Evolutionary conservation across 2,113 vertebrate genomes (phyloP), one percentile per base, ranked within the genome.

Genomic region (Ceuthmochares aereus): DNA sequence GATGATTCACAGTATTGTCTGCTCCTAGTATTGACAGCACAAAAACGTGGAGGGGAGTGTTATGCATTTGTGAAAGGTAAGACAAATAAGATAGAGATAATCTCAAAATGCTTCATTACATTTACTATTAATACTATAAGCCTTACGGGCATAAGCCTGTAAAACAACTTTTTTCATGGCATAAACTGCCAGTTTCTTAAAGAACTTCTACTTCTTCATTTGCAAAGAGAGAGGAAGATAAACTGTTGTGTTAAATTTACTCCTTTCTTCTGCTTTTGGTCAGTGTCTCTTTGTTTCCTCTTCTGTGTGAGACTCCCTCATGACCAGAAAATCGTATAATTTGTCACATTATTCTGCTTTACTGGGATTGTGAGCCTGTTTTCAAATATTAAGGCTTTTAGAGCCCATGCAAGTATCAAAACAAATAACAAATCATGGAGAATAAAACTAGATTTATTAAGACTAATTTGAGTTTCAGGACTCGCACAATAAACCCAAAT

Each of bases 351-450:
- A 40, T 85, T 91, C 84, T 76, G 9, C 72, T 90, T 94, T 88
- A 36, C 29, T 74, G 63, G 79, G 34, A 37, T 25, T 76, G 36
- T 54, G 34, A 34, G 51, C 7, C 5, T 34, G 20, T 62, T 91
- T 93, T 72, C 69, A 94, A 93, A 83, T 55, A 90, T 63, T 75
- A 72, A 82, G 43, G 17, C 40, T 79, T 89, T 90, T 83, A 69
- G 47, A 94, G 83, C 13, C 12, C 26, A 26, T 78, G 52, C 45
- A 81, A 89, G 30, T 96, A 93, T 84, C 87, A 70, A 93, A 95
- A 37, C 7, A 77, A 40, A 59, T 34, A 93, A 90, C 42, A 42
- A 82, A 80, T 91, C 51, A 74, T 51, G 14, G 37, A 95, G 14
- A 74, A 67, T 73, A 87, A 58, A 45, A 74, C 40, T 45, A 85